Conservation (phyloP, 2,797 vertebrate species). For the Malurus splendens region DNA sequence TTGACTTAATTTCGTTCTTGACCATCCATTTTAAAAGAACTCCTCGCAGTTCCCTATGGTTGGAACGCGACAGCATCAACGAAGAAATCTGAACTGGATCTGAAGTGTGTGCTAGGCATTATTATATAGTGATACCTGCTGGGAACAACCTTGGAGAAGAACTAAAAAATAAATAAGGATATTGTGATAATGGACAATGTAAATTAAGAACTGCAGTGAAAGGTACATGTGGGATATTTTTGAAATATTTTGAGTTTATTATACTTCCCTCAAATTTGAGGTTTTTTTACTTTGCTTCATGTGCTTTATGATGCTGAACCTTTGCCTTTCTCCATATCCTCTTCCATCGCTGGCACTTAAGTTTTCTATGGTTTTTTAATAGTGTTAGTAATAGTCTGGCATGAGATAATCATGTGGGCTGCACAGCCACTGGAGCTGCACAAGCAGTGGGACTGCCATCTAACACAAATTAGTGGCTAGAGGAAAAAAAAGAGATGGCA, state of each 20-base stretch:
- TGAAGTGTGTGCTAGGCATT: not conserved
- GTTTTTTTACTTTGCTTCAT: not conserved
- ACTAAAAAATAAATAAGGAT: not conserved
- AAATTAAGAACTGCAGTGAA: not conserved
- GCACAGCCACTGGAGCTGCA: not conserved
- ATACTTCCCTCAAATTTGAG: not conserved
- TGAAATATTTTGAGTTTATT: not conserved
- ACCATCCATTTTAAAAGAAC: no score
- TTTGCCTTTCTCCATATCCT: not conserved
- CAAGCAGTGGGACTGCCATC: not conserved
- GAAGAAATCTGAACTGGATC: not conserved
- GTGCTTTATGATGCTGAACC: not conserved
- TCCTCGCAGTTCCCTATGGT: no score
- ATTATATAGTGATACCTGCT: not conserved
- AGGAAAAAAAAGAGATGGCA: not conserved
- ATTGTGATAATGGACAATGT: not conserved
- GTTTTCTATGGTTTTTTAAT: not conserved
- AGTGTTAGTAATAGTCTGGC: not conserved
- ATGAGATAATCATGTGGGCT: not conserved
- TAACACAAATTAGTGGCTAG: not conserved
- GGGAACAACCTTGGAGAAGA: not conserved
- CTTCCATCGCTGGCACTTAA: not conserved
- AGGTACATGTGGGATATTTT: not conserved
- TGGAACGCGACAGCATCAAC: not conserved
- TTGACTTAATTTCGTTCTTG: no score